Base-by-base conservation (phyloP, 2,113 vertebrate species). In the Calonectris borealis region DNA sequence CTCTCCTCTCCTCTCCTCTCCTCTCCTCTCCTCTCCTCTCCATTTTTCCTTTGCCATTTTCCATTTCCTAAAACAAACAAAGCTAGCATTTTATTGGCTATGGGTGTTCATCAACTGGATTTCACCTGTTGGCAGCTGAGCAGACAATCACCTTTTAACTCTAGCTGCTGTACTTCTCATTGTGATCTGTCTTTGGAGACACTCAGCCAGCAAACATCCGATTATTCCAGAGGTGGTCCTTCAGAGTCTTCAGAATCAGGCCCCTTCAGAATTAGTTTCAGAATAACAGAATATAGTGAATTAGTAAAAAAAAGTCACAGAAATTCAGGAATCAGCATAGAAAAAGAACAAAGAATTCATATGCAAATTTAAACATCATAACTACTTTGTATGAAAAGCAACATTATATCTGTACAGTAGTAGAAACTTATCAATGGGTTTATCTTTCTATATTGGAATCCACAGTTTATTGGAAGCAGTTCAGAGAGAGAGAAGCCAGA, bases 401-500 rank as follows among this genome's bases (percentile, higher is more conserved):
- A 62, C 38, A 46, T 34, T 54, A 32, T 61, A 55, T 86, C 48
- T 66, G 16, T 29, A 36, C 40, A 84, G 72, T 83, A 81, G 61
- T 46, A 91, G 16, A 82, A 78, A 86, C 31, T 85, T 95, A 94
- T 80, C 79, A 75, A 71, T 70, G 7, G 36, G 32, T 77, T 97
- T 97, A 80, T 95, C 85, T 92, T 87, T 87, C 65, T 69, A 29
- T 88, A 82, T 93, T 96, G 4, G 77, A 85, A 86, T 68, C 27
- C 34, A 34, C 27, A 82, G 36, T 90, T 96, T 91, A 40, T 25
- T 75, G 75, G 93, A 96, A 96, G 42, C 55, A 65, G 52, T 76
- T 87, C 79, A 78, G 46, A 96, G 79, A 64, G 11, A 78, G 65
- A 92, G 94, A 81, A 86, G 88, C 72, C 57, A 48, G 69, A 66